A percentile compares a stretch with the other conserved stretches of the same genome.
phyloP scores from a whole-genome alignment of 2,113 vertebrate genomes.

The Centropus bengalensis region DNA sequence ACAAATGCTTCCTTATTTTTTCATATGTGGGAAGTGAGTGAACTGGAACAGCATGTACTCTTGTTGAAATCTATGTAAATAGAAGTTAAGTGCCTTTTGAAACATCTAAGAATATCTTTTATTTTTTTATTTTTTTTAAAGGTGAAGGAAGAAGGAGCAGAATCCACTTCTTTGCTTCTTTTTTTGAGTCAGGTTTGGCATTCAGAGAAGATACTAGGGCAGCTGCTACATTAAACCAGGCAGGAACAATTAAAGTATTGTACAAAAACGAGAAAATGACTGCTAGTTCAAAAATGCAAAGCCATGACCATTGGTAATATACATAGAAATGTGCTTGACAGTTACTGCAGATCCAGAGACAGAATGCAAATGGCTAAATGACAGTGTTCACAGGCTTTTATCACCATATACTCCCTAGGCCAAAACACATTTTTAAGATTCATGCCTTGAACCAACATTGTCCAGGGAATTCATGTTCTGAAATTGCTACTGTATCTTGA shows the following conservation, averaged over 20 bases:
- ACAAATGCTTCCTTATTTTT: slow-evolving; percentile 51
- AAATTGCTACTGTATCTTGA: background rate
- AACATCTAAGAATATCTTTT: background rate
- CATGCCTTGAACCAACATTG: background rate
- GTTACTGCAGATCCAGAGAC: background rate
- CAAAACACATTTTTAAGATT: slow-evolving; percentile 4
- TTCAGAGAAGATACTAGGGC: background rate
- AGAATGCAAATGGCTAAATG: slow-evolving; percentile 28
- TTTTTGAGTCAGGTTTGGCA: slow-evolving; percentile 26
- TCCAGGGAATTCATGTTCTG: background rate
- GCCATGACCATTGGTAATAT: background rate
- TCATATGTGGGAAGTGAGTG: background rate
- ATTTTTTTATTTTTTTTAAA: background rate
- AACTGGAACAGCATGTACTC: slow-evolving; percentile 28
- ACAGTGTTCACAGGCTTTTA: background rate
- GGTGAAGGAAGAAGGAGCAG: background rate
- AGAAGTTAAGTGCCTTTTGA: background rate
- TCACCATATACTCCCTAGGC: background rate
- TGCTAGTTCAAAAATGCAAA: slow-evolving; percentile 23
- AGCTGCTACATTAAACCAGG: slow-evolving; percentile 15
- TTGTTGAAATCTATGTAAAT: slow-evolving; percentile 23
- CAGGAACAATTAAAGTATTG: slow-evolving; percentile 11
- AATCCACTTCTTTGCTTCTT: background rate
- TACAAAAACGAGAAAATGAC: slow-evolving; percentile 8
- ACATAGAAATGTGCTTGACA: slow-evolving; percentile 30